Percentiles rank a stretch among this genome's conserved stretches.
Conservation (phyloP, 2,888 invertebrate genomes). For the Phlogophora meticulosa region DNA sequence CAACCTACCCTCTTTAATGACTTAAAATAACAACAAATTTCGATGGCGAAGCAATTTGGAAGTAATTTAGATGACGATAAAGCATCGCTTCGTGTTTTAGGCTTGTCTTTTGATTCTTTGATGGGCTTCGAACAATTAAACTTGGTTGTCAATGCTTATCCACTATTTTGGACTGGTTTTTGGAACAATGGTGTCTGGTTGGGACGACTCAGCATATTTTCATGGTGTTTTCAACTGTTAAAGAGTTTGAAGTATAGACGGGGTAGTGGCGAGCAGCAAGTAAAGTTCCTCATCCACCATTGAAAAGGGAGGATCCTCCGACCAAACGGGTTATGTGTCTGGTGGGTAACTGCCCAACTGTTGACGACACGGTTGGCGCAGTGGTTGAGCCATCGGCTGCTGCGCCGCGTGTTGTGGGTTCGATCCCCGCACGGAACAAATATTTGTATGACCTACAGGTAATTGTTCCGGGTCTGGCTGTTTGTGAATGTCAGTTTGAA, state of each 20-base stretch:
- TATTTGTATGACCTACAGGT: too few species aligned
- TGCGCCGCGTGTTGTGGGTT: too few species aligned
- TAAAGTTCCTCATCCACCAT: too few species aligned
- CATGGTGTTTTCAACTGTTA: background rate
- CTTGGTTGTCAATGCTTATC: conserved; percentile 39
- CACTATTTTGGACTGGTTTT: conserved; percentile 16
- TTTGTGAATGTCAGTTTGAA: too few species aligned
- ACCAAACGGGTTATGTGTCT: too few species aligned
- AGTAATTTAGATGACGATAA: conserved; percentile 65
- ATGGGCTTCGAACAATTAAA: conserved; percentile 52
- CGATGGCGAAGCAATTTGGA: conserved; percentile 66
- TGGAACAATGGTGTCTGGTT: conserved; percentile 25
- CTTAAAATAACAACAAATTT: conserved; percentile 70
- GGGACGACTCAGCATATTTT: background rate
- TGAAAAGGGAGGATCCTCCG: too few species aligned
- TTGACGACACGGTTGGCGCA: too few species aligned
- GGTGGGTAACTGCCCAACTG: too few species aligned
- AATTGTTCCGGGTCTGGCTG: too few species aligned
- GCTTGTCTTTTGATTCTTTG: conserved; percentile 56
- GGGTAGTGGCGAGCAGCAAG: too few species aligned
- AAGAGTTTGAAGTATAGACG: background rate
- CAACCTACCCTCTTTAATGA: conserved; percentile 67
- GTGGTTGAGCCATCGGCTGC: too few species aligned
- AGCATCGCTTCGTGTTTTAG: conserved; percentile 51
- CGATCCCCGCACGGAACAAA: too few species aligned